Evolutionary conservation across 2,888 invertebrate genomes (phyloP).

Genomic region (Epicampocera succincta): DNA sequence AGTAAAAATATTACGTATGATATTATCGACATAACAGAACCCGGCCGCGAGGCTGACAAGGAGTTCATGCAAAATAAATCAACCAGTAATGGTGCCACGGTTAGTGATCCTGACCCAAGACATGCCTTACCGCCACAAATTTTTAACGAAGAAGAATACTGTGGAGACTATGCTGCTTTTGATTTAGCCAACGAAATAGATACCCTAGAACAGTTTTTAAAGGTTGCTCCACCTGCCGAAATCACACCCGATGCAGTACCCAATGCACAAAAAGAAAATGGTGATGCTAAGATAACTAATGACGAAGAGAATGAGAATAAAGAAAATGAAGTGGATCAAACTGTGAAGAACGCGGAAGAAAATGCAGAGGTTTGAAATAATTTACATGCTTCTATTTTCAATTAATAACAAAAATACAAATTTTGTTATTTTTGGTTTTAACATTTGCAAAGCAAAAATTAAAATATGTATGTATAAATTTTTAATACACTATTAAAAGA

Average conservation of each 20-base stretch:
- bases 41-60: slow-evolving; percentile 92
- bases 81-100: slow-evolving; percentile 88
- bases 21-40: slow-evolving; percentile 96
- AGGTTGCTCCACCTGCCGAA: slow-evolving; percentile 85
- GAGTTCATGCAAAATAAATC: slow-evolving; percentile 96
- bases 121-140: slow-evolving; percentile 96
- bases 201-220: slow-evolving; percentile 92
- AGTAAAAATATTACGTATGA: slow-evolving; percentile 95
- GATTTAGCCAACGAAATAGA: slow-evolving; percentile 95
- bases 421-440: slow-evolving; percentile 47
- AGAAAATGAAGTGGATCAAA: slow-evolving; percentile 73
- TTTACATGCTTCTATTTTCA: slow-evolving; percentile 46
- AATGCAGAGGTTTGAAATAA: slow-evolving; percentile 69
- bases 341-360: slow-evolving; percentile 68
- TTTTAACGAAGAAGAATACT: slow-evolving; percentile 92
- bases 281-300: slow-evolving; percentile 76
- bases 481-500: slow-evolving; percentile 47
- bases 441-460: slow-evolving; percentile 66
- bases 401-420: slow-evolving; percentile 51
- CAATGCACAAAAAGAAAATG: slow-evolving; percentile 80
- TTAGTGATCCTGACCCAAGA: slow-evolving; percentile 87
- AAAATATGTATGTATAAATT: slow-evolving; percentile 52
- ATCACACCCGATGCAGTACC: slow-evolving; percentile 73
- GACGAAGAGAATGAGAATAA: slow-evolving; percentile 79
- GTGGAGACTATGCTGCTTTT: slow-evolving; percentile 97